These are phyloP conservation scores for Bradypodion ventrale DNA, from an alignment of 2,797 vertebrate species.

Conservation along the genomic window DNA sequence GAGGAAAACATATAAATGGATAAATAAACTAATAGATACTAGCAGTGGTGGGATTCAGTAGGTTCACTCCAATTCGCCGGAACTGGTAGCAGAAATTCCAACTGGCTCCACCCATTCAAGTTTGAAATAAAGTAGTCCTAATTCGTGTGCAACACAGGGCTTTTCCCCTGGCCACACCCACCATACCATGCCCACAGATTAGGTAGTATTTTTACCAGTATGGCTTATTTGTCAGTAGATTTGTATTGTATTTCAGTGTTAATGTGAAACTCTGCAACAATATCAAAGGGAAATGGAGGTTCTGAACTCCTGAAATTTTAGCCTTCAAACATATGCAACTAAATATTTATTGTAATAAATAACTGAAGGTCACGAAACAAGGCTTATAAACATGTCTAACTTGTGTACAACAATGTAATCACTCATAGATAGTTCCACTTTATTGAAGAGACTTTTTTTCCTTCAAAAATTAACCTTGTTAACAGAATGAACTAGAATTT, in stretches of 20 bases:
- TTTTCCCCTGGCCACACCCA: no score
- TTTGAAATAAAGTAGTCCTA: no score
- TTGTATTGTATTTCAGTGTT: not conserved
- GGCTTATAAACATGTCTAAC: constrained; percentile 22
- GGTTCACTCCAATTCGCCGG: no score
- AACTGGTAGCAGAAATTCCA: no score
- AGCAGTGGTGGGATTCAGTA: no score
- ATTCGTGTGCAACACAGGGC: no score
- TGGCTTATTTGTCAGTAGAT: not conserved
- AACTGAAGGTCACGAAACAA: not conserved
- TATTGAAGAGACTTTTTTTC: not conserved
- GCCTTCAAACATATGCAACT: constrained; percentile 10
- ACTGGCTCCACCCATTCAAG: no score
- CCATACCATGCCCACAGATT: no score
- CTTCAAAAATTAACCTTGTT: constrained; percentile 2
- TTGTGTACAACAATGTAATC: constrained; percentile 32
- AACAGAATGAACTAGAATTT: not conserved
- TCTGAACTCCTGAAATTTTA: not conserved
- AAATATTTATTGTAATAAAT: constrained; percentile 27
- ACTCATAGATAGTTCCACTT: not conserved
- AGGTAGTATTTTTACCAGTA: not conserved
- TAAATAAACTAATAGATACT: not conserved
- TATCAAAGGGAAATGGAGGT: not conserved
- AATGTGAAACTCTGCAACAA: not conserved
- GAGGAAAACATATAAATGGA: not conserved